Conservation (phyloP, 1,140 invertebrate genomes). For the Zophobas morio region DNA sequence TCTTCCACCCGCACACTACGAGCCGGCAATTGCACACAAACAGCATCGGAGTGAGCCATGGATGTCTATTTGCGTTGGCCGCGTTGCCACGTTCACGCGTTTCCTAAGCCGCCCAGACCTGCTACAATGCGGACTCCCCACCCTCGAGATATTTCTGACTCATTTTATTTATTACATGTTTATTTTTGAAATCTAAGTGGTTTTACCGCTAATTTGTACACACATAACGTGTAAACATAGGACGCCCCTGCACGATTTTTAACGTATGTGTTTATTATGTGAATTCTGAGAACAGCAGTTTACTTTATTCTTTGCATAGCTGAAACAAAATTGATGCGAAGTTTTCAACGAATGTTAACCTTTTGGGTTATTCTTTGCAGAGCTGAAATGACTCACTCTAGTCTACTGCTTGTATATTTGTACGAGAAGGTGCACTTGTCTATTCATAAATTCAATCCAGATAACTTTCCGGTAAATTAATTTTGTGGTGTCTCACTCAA, state of each 20-base stretch:
- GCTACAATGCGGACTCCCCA: constrained; percentile 4
- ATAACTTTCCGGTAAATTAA: constrained; percentile 1
- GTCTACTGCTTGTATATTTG: too few relatives aligned
- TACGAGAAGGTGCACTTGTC: too few relatives aligned
- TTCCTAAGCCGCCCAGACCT: constrained; percentile 11
- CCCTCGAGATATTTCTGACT: constrained; percentile 9
- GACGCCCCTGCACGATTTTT: constrained; percentile 3
- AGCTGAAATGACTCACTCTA: too few relatives aligned
- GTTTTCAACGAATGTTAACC: too few relatives aligned
- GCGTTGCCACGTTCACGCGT: constrained; percentile 34
- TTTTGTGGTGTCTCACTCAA: neutral
- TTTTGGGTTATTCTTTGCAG: too few relatives aligned
- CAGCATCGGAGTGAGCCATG: constrained; percentile 27
- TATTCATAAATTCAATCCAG: neutral
- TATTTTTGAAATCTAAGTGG: constrained; percentile 19
- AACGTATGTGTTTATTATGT: neutral
- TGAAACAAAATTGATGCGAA: too few relatives aligned
- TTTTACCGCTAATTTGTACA: neutral
- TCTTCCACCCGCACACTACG: constrained; percentile 52
- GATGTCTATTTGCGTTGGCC: constrained; percentile 33
- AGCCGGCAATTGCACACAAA: constrained; percentile 39
- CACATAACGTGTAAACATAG: neutral
- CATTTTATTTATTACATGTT: constrained; percentile 32
- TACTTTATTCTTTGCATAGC: too few relatives aligned
- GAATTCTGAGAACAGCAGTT: neutral